phyloP scores from a whole-genome alignment of 92 coral and sea anemone species.

The Phymanthus crucifer region DNA sequence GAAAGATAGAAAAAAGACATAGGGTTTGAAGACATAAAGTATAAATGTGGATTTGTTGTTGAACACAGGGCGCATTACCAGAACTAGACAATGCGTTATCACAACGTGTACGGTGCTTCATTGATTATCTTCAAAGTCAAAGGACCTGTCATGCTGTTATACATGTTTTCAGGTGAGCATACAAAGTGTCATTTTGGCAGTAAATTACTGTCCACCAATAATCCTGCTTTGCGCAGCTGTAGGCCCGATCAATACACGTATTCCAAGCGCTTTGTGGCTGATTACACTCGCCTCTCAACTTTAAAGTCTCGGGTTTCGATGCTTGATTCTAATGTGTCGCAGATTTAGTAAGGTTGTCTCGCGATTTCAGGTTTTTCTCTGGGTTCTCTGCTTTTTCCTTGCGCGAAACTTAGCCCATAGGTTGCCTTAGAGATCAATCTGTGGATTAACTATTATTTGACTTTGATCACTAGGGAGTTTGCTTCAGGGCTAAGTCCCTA shows the following conservation, averaged over 20 bases:
- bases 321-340: no score
- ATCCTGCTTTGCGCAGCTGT: not conserved
- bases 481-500: no score
- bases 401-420: no score
- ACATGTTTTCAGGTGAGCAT: conserved; percentile 75
- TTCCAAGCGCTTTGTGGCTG: not conserved
- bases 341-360: no score
- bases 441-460: no score
- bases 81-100: conserved; percentile 81
- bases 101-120: conserved; percentile 72
- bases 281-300: not conserved
- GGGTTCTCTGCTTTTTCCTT: not conserved
- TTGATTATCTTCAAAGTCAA: conserved; percentile 85
- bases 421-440: no score
- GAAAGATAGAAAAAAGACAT: not conserved
- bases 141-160: conserved; percentile 85
- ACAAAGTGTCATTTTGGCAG: not conserved
- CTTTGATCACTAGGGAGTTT: no score
- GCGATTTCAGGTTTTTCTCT: no score
- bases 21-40: not conserved
- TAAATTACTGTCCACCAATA: not conserved
- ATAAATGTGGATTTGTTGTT: not conserved
- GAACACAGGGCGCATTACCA: conserved; percentile 85
- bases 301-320: no score
- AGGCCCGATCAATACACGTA: not conserved